A percentile compares a stretch with the other conserved stretches of the same genome.
Evolutionary conservation across 2,113 vertebrate genomes (phyloP).

Genomic region (Sus scrofa): DNA sequence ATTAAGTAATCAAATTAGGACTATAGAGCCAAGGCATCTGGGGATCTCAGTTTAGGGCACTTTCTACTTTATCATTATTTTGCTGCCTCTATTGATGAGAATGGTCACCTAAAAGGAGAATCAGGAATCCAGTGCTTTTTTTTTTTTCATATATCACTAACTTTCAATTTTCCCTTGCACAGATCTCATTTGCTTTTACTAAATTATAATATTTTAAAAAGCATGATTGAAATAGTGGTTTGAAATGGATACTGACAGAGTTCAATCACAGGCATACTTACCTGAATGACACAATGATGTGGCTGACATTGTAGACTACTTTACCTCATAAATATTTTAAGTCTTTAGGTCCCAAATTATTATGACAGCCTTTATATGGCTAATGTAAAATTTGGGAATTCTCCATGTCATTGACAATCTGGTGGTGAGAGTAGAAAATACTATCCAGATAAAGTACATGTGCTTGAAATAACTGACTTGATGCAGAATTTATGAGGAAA

Average conservation of each 20-base stretch:
- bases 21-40: background rate
- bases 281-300: slow-evolving; percentile 13
- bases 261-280: background rate
- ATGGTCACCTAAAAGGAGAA: background rate
- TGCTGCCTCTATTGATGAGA: background rate
- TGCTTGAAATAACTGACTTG: slow-evolving; percentile 46
- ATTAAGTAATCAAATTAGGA: slow-evolving; percentile 26
- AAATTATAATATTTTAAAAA: slow-evolving; percentile 32
- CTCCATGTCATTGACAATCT: slow-evolving; percentile 7
- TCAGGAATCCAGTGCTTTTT: background rate
- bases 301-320: background rate
- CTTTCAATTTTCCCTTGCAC: slow-evolving; percentile 32
- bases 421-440: slow-evolving; percentile 21
- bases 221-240: background rate
- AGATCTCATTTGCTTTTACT: slow-evolving; percentile 44
- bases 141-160: background rate
- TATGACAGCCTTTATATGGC: background rate
- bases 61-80: background rate
- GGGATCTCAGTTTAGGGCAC: background rate
- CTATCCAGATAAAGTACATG: slow-evolving; percentile 35
- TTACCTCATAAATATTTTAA: slow-evolving; percentile 48
- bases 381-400: slow-evolving; percentile 30
- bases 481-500: slow-evolving; percentile 67
- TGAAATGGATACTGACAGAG: background rate
- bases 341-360: background rate